Conservation (phyloP, 2,888 invertebrate genomes). For the Chirona hameri region DNA sequence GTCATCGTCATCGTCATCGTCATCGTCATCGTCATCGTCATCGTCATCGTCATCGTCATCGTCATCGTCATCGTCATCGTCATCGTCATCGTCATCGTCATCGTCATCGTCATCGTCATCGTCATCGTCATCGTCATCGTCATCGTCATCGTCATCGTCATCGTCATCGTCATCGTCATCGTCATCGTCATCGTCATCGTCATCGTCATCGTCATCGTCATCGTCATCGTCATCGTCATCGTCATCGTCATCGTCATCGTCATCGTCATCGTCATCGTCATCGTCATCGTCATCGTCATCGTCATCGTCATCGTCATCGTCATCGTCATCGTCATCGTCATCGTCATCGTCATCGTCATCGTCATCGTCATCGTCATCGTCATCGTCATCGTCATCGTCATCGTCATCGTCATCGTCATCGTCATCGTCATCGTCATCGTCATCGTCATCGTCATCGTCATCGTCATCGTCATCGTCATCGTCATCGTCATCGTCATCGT, state of each 20-base stretch:
- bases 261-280: slow-evolving; percentile 1
- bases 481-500: neutral
- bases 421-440: neutral
- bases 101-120: neutral
- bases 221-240: slow-evolving; percentile 1
- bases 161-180: neutral
- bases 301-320: neutral
- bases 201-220: slow-evolving; percentile 6
- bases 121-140: neutral
- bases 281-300: slow-evolving; percentile 1
- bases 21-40: slow-evolving; percentile 13
- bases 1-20: too few species aligned
- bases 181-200: neutral
- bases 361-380: neutral
- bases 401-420: slow-evolving; percentile 1
- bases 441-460: slow-evolving; percentile 1
- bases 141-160: slow-evolving; percentile 3
- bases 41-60: neutral
- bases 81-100: neutral
- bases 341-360: neutral
- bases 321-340: slow-evolving; percentile 6
- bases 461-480: slow-evolving; percentile 1
- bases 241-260: neutral
- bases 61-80: slow-evolving; percentile 2
- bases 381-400: slow-evolving; percentile 6